Evolutionary conservation across 2,113 vertebrate species (phyloP), one percentile per base, ranked within the genome.

Genomic region (Phyllostomus hastatus): DNA sequence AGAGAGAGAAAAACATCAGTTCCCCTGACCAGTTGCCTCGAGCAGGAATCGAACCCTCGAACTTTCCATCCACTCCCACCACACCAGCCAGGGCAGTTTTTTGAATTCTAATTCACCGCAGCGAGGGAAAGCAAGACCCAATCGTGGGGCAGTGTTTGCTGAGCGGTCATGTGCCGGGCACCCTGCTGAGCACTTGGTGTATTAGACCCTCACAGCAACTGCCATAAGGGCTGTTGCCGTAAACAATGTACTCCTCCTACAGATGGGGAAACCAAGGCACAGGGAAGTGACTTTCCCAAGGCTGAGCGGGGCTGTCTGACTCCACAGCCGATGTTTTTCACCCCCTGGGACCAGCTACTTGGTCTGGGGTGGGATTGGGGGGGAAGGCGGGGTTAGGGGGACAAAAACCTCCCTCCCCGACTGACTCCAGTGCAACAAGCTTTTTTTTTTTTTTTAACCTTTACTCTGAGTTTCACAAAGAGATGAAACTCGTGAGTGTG

Each of bases 211-310:
- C 69, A 46, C 84, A 95, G 95, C 95, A 95, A 94, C 94, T 89
- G 91, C 73, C 87, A 4, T n/a, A n/a, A 20, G 97, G 81, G 83
- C 86, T 92, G 95, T 87, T 94, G 73, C 84, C 33, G 12, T 28
- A 67, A 96, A 93, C 95, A 97, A 96, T 96, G 85, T 50, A 50
- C 93, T 95, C 96, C 93, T 92, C 97, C 95, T 80, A 98, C 69
- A 96, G 98, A 97, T 95, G 97, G 61, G 96, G 97, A 98, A 94
- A 97, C 88, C 48, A n/a, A 92, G 79, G 96, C 95, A 38, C 48
- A 66, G 41, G 82, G 19, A 70, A 66, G 59, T 72, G 16, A 41
- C 59, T 35, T 82, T 83, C 20, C 69, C 50, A 41, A 80, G 16
- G 48, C 57, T n/a, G 48, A 91, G 7, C 24, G 33, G 17, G 66